phyloP scores from a whole-genome alignment of 2,888 invertebrate genomes.

The Phengaris alcon region DNA sequence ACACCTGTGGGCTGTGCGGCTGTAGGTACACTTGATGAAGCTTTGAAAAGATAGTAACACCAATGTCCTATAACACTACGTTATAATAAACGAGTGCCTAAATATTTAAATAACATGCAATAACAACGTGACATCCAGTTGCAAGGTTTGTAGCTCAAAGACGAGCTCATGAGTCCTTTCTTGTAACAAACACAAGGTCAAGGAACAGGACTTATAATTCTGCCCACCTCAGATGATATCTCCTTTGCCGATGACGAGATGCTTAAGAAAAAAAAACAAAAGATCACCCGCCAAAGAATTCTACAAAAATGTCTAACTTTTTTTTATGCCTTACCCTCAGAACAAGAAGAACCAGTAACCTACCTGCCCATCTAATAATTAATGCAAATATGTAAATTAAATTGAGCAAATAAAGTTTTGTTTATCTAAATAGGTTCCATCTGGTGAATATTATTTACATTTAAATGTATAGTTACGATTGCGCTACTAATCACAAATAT shows the following conservation, averaged over 20 bases:
- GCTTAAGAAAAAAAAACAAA: background rate
- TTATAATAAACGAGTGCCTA: background rate
- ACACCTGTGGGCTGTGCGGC: background rate
- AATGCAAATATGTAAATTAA: background rate
- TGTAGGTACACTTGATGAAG: background rate
- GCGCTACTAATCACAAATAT: background rate
- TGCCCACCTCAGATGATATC: background rate
- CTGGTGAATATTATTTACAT: background rate
- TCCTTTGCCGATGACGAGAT: background rate
- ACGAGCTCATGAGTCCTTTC: background rate
- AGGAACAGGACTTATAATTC: slow-evolving; percentile 5
- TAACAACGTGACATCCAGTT: slow-evolving; percentile 3
- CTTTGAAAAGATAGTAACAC: background rate
- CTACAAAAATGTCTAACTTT: background rate
- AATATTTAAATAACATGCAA: background rate
- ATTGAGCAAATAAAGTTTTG: background rate
- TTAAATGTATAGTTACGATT: background rate
- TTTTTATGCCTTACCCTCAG: background rate
- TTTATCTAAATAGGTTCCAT: background rate
- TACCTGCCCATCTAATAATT: background rate
- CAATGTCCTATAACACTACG: background rate
- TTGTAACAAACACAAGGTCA: background rate
- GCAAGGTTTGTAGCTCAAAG: background rate
- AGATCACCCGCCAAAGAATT: background rate
- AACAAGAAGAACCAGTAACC: background rate